These are phyloP conservation scores for Carollia perspicillata DNA, from an alignment of 2,113 vertebrate species.

Conservation along the genomic window DNA sequence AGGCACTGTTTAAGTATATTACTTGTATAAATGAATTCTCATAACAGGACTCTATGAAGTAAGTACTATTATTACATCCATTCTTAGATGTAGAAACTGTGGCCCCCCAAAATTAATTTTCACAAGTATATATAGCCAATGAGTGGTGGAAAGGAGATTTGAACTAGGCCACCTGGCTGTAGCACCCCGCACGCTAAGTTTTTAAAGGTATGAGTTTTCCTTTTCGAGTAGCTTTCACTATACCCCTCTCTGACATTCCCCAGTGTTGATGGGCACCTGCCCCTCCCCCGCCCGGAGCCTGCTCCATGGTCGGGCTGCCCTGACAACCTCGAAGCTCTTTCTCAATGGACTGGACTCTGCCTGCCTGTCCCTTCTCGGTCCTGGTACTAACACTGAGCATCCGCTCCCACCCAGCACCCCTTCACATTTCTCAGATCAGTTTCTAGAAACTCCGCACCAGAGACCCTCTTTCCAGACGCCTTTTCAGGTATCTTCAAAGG, in stretches of 20 bases:
- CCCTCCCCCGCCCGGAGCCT: too few species aligned
- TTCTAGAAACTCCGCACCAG: conserved; percentile 5
- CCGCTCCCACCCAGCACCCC: background rate
- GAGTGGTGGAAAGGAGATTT: background rate
- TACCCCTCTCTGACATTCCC: background rate
- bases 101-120: background rate
- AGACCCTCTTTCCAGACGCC: background rate
- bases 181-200: background rate
- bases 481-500: background rate
- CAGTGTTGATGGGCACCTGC: background rate
- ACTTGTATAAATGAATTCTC: background rate
- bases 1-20: background rate
- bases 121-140: background rate
- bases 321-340: background rate
- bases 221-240: background rate
- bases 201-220: background rate
- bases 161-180: background rate
- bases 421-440: background rate
- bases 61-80: background rate
- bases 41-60: background rate
- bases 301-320: background rate
- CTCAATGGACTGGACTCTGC: background rate
- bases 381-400: background rate
- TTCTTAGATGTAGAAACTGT: background rate
- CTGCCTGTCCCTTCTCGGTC: background rate